Percentiles rank a stretch among this genome's conserved stretches.
phyloP scores from a whole-genome alignment of 2,113 vertebrate genomes.

The Coryphaenoides rupestris region DNA sequence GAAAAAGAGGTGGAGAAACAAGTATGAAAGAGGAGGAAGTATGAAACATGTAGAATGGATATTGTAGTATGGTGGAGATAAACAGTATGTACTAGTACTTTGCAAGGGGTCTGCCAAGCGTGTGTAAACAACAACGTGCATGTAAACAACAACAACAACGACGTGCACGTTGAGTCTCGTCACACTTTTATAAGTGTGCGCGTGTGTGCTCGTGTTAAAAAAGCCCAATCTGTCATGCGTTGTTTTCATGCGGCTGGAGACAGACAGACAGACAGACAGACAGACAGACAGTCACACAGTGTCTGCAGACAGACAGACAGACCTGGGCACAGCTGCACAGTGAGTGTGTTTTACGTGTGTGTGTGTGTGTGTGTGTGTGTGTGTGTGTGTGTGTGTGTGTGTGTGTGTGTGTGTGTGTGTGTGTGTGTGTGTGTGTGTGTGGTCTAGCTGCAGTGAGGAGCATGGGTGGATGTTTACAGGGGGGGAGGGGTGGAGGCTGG shows the following conservation, averaged over 20 bases:
- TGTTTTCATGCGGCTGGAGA: slow-evolving; percentile 40
- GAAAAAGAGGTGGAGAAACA: too few relatives aligned
- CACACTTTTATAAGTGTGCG: too few relatives aligned
- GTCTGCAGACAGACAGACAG: slow-evolving; percentile 71
- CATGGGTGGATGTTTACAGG: slow-evolving; percentile 29
- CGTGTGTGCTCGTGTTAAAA: too few relatives aligned
- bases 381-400: slow-evolving; percentile 47
- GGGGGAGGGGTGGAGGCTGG: slow-evolving; percentile 27
- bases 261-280: slow-evolving; percentile 53
- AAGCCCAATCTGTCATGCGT: slow-evolving; percentile 43
- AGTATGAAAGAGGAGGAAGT: slow-evolving; percentile 31
- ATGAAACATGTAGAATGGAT: slow-evolving; percentile 27
- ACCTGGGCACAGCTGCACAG: slow-evolving; percentile 67
- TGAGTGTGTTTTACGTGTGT: too few relatives aligned
- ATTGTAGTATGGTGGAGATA: background rate
- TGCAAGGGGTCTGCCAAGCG: too few relatives aligned
- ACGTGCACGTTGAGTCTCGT: slow-evolving; percentile 6
- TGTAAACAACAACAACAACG: background rate
- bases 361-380: slow-evolving; percentile 47
- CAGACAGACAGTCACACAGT: slow-evolving; percentile 65
- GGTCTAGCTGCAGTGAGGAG: slow-evolving; percentile 34
- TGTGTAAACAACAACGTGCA: background rate
- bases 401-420: slow-evolving; percentile 47
- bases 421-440: slow-evolving; percentile 48
- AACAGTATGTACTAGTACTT: too few relatives aligned